Conservation (phyloP, 2,113 vertebrate genomes). For the Aspidoscelis tigris region DNA sequence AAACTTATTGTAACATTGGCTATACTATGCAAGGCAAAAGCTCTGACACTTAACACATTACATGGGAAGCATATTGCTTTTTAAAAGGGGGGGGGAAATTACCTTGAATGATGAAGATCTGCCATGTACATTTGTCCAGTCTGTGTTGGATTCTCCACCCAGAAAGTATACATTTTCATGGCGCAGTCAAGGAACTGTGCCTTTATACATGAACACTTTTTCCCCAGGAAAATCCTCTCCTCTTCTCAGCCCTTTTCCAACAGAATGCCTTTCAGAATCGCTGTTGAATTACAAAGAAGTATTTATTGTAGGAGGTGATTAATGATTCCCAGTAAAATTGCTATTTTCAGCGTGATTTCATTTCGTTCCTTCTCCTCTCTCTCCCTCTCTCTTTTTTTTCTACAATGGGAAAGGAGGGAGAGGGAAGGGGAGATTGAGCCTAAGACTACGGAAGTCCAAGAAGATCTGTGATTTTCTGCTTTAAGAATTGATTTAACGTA, state of each 20-base stretch:
- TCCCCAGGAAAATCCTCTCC: conserved; percentile 77
- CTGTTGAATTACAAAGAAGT: conserved; percentile 89
- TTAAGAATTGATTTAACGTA: conserved; percentile 49
- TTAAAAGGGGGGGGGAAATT: conserved; percentile 58
- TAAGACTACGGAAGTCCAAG: conserved; percentile 56
- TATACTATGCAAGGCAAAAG: conserved; percentile 9
- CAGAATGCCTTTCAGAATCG: conserved; percentile 84
- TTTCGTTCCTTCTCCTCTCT: conserved; percentile 66
- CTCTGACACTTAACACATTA: conserved; percentile 16
- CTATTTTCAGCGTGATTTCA: conserved; percentile 83
- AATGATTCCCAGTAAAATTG: conserved; percentile 85
- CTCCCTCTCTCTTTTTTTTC: conserved; percentile 44
- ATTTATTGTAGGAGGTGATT: conserved; percentile 87
- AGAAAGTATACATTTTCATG: conserved; percentile 73
- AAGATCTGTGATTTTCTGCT: conserved; percentile 35
- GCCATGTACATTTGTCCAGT: conserved; percentile 73
- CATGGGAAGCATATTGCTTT: not conserved
- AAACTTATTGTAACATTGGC: conserved; percentile 64
- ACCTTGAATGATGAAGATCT: conserved; percentile 78
- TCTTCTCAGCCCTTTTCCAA: conserved; percentile 82
- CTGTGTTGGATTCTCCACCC: conserved; percentile 64
- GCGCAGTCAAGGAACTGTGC: conserved; percentile 70
- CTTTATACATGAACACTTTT: conserved; percentile 77
- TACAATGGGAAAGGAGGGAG: conserved; percentile 69
- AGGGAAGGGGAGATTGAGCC: conserved; percentile 54